Evolutionary conservation across 2,113 vertebrate species (phyloP), one percentile per base, ranked within the genome.

Genomic region (Pseudolaguvia tuberculata): DNA sequence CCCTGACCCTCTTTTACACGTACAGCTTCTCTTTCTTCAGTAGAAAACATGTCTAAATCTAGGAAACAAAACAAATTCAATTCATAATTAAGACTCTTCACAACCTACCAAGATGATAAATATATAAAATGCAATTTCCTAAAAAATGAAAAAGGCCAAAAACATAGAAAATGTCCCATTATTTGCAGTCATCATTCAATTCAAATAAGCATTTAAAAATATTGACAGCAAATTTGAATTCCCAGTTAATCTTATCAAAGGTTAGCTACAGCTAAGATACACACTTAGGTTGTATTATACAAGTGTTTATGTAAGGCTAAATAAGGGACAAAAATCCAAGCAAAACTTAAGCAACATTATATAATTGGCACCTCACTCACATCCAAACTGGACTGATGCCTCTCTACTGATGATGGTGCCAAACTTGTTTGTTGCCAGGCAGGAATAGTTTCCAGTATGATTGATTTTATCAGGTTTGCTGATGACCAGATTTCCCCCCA

Each of bases 1-100:
- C 96, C 96, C 77, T 95, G 93, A 17, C 96, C 96, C 85, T 96
- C 95, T 75, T 91, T 93, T 4, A 97, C 91, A 63, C 85, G 84
- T 77, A 99, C 96, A 1, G 93, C 90, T 15, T 90, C 90, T 48
- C 95, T 92, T 47, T 98, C 96, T 65, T 99, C 97, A 0, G 93
- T 93, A 12, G 94, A 93, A 84, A 99, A 99, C 45, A 93, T 90
- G 83, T 99, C 94, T 3, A 99, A 89, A 83, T 96, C 97, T 99
- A 83, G 58, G 84, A 0, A 9, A 65, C 45, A 71, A 5, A 72
- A 9, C 29, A 25, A 55, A 20, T 50, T 25, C 8, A 65, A 73
- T 48, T 51, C 2, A 6, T 59, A 23, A 31, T 59, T 52, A 25
- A 1, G 4, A 4, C 53, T 29, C 14, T 45, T 17, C 9, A 14